Conservation (phyloP, 1,140 invertebrate species). For the Apolygus lucorum region DNA sequence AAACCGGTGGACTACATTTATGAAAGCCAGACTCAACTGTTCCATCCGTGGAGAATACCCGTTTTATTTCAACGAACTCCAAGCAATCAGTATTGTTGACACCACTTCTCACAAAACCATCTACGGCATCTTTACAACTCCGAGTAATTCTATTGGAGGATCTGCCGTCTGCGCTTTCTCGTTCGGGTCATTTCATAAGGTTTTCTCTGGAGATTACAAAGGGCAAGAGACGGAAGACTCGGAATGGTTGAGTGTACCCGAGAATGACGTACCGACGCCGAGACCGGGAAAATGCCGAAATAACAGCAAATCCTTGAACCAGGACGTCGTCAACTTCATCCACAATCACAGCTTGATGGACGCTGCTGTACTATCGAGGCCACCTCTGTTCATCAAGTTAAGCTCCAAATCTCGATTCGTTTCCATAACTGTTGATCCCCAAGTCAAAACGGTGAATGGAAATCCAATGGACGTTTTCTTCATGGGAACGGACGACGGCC, state of each 20-base stretch:
- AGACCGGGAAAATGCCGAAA: conserved; percentile 82
- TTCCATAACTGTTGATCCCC: conserved; percentile 83
- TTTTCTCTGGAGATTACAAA: conserved; percentile 88
- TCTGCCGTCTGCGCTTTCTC: conserved; percentile 94
- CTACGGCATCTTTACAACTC: conserved; percentile 93
- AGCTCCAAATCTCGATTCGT: conserved; percentile 78
- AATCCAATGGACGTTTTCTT: conserved; percentile 87
- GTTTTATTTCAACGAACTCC: conserved; percentile 96
- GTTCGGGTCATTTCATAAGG: conserved; percentile 74
- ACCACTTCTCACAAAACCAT: conserved; percentile 82
- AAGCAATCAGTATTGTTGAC: conserved; percentile 66
- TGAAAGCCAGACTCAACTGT: conserved; percentile 91
- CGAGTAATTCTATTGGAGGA: conserved; percentile 86
- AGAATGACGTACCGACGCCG: conserved; percentile 60
- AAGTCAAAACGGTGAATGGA: conserved; percentile 77
- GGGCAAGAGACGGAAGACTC: conserved; percentile 83
- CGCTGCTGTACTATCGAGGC: conserved; percentile 67
- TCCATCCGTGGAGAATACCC: conserved; percentile 90
- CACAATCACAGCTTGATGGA: conserved; percentile 96
- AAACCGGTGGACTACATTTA: conserved; percentile 87
- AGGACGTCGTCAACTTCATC: conserved; percentile 85
- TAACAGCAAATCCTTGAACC: conserved; percentile 77
- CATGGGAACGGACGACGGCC: conserved; percentile 80
- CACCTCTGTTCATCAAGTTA: no score
- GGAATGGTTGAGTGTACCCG: conserved; percentile 79